Evolutionary conservation across 2,113 vertebrate genomes (phyloP).

Genomic region (Phrynocephalus versicolor): DNA sequence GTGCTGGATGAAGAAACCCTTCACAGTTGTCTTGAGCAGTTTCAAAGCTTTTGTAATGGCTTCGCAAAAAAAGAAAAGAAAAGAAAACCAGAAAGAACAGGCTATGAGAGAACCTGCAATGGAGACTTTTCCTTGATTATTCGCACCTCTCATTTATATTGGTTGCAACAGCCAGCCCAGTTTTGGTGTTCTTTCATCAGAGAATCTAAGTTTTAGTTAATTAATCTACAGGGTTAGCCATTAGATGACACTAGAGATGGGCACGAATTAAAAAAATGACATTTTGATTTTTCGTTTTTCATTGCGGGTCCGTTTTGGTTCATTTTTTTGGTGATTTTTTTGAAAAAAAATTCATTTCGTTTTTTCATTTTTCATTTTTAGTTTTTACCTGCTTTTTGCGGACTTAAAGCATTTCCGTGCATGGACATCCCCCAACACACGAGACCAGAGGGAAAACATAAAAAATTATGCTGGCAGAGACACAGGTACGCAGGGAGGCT

Average conservation of each 20-base stretch:
- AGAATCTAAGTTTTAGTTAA: slow-evolving; percentile 45
- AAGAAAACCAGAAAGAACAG: neutral
- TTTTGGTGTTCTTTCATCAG: slow-evolving; percentile 37
- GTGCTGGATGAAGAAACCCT: neutral
- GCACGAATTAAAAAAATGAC: too few species aligned
- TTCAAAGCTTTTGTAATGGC: neutral
- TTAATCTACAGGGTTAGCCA: slow-evolving; percentile 43
- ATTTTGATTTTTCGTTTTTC: too few species aligned
- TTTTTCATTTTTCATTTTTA: too few species aligned
- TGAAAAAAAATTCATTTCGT: too few species aligned
- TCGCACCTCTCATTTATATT: neutral
- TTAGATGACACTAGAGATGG: slow-evolving; percentile 57
- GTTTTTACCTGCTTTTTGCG: too few species aligned
- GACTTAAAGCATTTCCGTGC: too few species aligned
- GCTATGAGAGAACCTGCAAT: fast-evolving
- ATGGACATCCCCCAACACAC: too few species aligned
- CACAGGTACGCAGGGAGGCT: too few species aligned
- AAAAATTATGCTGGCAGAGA: too few species aligned
- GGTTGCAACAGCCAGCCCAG: slow-evolving; percentile 5
- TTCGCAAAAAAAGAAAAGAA: neutral
- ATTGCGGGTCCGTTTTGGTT: too few species aligned
- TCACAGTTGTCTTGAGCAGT: neutral
- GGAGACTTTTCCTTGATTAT: neutral
- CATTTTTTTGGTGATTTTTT: too few species aligned
- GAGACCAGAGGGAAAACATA: too few species aligned